Base-by-base conservation (phyloP, 1,140 invertebrate species). In the Antheraea mylitta region DNA sequence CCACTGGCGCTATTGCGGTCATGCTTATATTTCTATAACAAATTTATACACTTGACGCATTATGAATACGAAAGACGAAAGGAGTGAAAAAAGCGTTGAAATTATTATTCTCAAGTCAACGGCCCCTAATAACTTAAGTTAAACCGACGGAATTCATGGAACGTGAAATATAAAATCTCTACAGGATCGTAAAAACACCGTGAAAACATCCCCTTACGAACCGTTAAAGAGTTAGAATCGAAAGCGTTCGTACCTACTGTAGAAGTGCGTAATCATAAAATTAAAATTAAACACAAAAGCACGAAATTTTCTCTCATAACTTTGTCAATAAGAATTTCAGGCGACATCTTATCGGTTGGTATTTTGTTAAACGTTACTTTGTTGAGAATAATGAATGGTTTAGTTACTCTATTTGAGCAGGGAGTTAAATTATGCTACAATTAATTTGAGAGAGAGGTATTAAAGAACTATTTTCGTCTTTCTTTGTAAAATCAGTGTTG, bases 91-190 rank as follows among this genome's bases (percentile, higher is more conserved):
- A 53, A 53, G 63, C 58, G 45, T 53, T 68, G 66, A 76, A 67
- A 69, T 58, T 66, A 76, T 70, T 66, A 72, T 70, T 76, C 71
- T 69, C 67, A 19, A 67, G 45, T 68, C 67, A 63, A 65, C 64
- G 64, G 18, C 6, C 64, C 37, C 45, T n/a, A 58, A 38, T 58
- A 53, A 76, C 66, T 68, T 70, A 63, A 72, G 48, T 48, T 30
- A 18, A 37, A 36, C 62, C 62, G 8, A 38, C 64, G n/a, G 66
- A 71, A 38, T 76, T 73, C 71, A 76, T 76, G 68, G 64, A 58
- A 69, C 71, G 71, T 76, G 64, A 76, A 72, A 36, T 69, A 69
- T 68, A 76, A 63, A 71, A 69, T 63, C 64, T 65, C 42, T 58
- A 18, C 36, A 19, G 37, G 36, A 45, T 53, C 53, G 63, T 64